Base-by-base conservation (phyloP, 92 coral and sea anemone genomes). In the Bergia puertoricense region DNA sequence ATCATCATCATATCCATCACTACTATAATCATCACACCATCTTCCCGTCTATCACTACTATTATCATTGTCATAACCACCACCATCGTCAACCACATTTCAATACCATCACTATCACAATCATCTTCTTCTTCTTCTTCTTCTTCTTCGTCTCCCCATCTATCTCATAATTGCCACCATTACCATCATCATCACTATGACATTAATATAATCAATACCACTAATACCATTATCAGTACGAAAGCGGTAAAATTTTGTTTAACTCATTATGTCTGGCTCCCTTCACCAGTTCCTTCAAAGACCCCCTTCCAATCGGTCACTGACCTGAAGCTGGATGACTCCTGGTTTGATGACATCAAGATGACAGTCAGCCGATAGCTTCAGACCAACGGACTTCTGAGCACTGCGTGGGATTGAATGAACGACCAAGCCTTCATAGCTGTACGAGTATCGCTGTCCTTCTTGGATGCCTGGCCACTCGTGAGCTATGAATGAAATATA, bases 361-460 rank as follows among this genome's bases (percentile, higher is more conserved):
- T 95, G 95, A 67, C 90, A 93, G 14, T 88, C 79, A 10, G 96
- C 92, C 30, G 48, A 81, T 67, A 95, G 37, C 89, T 82, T 89
- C 91, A 97, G 89, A 46, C 98, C 99, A 76, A 97, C 79, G 54
- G 90, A 90, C 88, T 92, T 92, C 62, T 86, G 45, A 9, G 98
- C 88, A 38, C 91, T 92, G 15, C 91, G 90, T 48, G 94, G 94
- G n/a, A 97, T 85, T 11, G 94, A 93, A 62, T 97, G 96, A 14
- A 86, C 89, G 9, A 95, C 91, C 65, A 90, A 89, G 30, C 90
- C 82, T 50, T 79, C 88, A 89, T 97, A 97, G 43, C 79, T 46
- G 90, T 93, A 92, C 9, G 92, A 86, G 91, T 97, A 95, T 11
- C 97, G 98, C 45, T 91, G 39, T 1, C 88, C 92, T 76, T 51